Evolutionary conservation across 2,797 vertebrate species (phyloP).

Genomic region (Alca torda): DNA sequence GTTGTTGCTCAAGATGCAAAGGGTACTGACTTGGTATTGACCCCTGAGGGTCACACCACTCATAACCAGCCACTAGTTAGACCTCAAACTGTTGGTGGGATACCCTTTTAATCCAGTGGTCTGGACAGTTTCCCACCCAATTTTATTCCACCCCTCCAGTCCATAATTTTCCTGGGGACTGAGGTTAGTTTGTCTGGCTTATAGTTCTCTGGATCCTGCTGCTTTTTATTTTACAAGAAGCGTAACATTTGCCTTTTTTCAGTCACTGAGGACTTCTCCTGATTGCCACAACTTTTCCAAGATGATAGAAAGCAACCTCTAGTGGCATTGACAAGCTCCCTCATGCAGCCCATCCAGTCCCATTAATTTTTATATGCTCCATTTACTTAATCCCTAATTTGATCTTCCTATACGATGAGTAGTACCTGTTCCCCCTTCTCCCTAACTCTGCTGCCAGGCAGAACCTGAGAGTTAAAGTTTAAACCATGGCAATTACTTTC

Average conservation of each 20-base stretch:
- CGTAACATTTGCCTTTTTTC: background rate
- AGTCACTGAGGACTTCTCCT: background rate
- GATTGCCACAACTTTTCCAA: background rate
- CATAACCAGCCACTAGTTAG: background rate
- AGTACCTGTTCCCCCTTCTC: background rate
- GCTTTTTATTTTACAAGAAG: background rate
- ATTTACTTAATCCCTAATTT: background rate
- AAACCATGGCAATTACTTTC: background rate
- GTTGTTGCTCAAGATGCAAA: background rate
- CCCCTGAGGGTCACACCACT: background rate
- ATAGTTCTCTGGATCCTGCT: background rate
- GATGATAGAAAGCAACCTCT: background rate
- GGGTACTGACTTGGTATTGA: background rate
- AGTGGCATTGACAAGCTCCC: background rate
- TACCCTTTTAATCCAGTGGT: accelerated
- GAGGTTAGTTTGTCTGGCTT: background rate
- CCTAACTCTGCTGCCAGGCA: background rate
- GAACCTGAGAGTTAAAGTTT: background rate
- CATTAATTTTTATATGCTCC: background rate
- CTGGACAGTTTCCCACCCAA: background rate
- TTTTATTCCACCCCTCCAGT: background rate
- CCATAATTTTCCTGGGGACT: background rate
- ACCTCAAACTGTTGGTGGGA: background rate
- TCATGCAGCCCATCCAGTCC: background rate
- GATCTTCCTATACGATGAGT: background rate